Conservation (phyloP, 2,888 invertebrate genomes). For the Troides helena region DNA sequence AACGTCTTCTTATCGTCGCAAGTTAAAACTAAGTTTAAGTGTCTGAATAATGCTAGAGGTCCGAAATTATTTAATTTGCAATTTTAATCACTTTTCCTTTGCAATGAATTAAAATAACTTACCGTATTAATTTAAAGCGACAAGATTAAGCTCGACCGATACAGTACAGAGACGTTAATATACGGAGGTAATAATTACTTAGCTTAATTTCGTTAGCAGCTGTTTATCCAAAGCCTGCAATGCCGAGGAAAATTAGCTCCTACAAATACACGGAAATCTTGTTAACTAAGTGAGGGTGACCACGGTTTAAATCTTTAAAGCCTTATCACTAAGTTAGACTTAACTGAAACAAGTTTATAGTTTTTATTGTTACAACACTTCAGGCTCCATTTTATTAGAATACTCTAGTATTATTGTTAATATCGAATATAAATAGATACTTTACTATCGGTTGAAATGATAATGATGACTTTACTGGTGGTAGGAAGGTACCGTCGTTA, state of each 20-base stretch:
- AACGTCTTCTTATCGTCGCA: too few relatives aligned
- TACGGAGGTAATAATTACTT: constrained; percentile 19
- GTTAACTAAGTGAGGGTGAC: constrained; percentile 79
- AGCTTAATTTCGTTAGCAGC: constrained; percentile 17
- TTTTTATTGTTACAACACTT: not conserved
- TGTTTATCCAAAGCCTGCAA: constrained; percentile 73
- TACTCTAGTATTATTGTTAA: too few relatives aligned
- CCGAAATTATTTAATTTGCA: not conserved
- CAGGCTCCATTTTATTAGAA: not conserved
- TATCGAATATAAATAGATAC: too few relatives aligned
- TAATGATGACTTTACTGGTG: too few relatives aligned
- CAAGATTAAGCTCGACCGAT: constrained; percentile 13
- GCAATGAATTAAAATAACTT: not conserved
- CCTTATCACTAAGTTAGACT: constrained; percentile 85
- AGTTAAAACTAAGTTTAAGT: not conserved
- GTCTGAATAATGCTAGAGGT: not conserved
- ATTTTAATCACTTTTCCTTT: constrained; percentile 4
- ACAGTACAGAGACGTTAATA: constrained; percentile 18
- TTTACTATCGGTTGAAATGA: too few relatives aligned
- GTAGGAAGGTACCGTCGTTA: too few relatives aligned
- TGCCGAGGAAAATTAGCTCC: constrained; percentile 81
- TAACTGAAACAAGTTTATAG: constrained; percentile 51
- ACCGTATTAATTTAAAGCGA: constrained; percentile 7
- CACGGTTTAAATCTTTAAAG: constrained; percentile 86
- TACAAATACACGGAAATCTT: constrained; percentile 83